A percentile compares a stretch with the other conserved stretches of the same genome.
phyloP scores from a whole-genome alignment of 2,888 invertebrate species.

The Heteromurus nitidus region DNA sequence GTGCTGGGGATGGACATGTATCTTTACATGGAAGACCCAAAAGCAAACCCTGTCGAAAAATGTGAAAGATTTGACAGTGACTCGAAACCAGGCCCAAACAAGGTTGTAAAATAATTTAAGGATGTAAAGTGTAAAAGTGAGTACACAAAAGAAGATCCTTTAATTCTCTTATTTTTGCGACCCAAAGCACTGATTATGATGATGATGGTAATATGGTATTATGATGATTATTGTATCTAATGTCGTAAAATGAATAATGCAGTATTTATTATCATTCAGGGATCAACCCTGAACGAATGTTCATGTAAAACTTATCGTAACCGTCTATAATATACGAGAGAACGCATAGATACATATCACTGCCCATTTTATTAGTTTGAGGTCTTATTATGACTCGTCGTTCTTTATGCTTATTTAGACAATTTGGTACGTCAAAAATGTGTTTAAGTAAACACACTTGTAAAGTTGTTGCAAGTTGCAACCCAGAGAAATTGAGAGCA shows the following conservation, averaged over 20 bases:
- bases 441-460: neutral
- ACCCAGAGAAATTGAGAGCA: slow-evolving; percentile 57
- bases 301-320: no score
- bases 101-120: slow-evolving; percentile 59
- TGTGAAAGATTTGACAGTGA: no score
- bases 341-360: no score
- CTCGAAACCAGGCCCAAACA: slow-evolving; percentile 44
- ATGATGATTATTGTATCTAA: slow-evolving; percentile 50
- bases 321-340: no score
- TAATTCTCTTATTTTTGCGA: slow-evolving; percentile 47
- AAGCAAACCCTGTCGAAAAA: no score
- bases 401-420: no score
- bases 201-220: slow-evolving; percentile 46
- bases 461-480: slow-evolving; percentile 29
- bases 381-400: no score
- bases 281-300: slow-evolving; percentile 35
- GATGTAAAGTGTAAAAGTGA: slow-evolving; percentile 28
- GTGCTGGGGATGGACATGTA: no score
- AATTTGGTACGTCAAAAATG: no score
- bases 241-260: slow-evolving; percentile 33
- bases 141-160: slow-evolving; percentile 51
- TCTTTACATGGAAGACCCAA: no score
- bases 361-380: no score
- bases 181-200: slow-evolving; percentile 44
- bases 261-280: slow-evolving; percentile 10